A percentile compares a stretch with the other conserved stretches of the same genome.
These are phyloP conservation scores for Plodia interpunctella DNA, from an alignment of 1,140 invertebrate genomes.

Conservation along the genomic window DNA sequence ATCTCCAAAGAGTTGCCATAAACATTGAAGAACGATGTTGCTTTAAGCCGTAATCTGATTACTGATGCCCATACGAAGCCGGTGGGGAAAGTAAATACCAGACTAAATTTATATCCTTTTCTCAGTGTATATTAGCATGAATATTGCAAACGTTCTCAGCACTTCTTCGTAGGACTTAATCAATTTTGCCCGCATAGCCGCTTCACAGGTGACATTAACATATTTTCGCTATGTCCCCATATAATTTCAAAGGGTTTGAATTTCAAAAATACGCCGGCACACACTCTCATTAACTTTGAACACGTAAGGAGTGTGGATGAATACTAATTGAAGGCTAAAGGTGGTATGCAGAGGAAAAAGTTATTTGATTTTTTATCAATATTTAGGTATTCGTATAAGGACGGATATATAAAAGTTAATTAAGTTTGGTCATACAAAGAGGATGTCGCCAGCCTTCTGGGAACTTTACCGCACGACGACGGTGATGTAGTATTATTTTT, in stretches of 20 bases:
- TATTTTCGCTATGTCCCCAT: conserved; percentile 49
- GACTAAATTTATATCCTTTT: not conserved
- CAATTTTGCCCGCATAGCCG: conserved; percentile 39
- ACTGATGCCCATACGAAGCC: not conserved
- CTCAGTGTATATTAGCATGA: conserved; percentile 8
- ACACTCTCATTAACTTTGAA: conserved; percentile 68
- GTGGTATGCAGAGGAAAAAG: conserved; percentile 27
- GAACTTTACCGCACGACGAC: too few species aligned
- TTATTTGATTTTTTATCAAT: not conserved
- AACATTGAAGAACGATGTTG: too few species aligned
- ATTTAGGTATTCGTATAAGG: not conserved
- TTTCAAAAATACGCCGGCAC: conserved; percentile 66
- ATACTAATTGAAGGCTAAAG: conserved; percentile 55
- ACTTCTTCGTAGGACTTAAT: conserved; percentile 26
- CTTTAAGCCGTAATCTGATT: not conserved
- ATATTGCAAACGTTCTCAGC: conserved; percentile 1
- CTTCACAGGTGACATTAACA: conserved; percentile 50
- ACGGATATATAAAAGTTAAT: too few species aligned
- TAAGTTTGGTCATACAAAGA: too few species aligned
- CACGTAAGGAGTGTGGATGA: conserved; percentile 57
- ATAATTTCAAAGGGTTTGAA: conserved; percentile 53
- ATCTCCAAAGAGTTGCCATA: too few species aligned
- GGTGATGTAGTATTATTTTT: too few species aligned
- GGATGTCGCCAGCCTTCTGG: too few species aligned
- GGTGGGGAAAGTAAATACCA: not conserved